Percentiles rank a stretch among this genome's conserved stretches.
phyloP scores from a whole-genome alignment of 2,888 invertebrate species.

The Disparrhopalites patrizii region DNA sequence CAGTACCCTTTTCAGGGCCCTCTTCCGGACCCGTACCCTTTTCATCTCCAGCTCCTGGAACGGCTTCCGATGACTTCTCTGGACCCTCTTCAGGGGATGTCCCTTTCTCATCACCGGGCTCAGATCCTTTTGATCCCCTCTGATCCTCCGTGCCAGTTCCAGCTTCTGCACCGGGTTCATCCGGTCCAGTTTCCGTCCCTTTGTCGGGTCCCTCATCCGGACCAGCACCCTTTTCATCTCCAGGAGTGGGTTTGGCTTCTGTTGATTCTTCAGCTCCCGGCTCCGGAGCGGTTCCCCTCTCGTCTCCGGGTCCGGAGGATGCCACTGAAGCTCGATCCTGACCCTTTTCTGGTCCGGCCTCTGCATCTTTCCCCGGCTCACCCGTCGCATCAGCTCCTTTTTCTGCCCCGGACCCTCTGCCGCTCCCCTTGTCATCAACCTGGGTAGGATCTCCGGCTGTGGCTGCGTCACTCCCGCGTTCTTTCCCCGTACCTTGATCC shows the following conservation, averaged over 20 bases:
- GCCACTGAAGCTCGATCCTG: background rate
- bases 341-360: background rate
- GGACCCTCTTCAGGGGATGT: background rate
- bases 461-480: background rate
- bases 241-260: background rate
- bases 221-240: background rate
- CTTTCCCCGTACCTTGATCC: background rate
- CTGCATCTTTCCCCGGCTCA: background rate
- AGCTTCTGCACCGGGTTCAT: background rate
- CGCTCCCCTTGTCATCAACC: constrained; percentile 1
- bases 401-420: too few relatives aligned
- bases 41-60: background rate
- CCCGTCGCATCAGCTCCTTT: too few relatives aligned
- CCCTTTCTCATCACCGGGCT: background rate
- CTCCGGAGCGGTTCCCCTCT: background rate
- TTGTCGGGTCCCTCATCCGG: background rate
- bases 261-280: background rate
- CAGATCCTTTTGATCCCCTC: background rate
- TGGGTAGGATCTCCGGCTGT: background rate
- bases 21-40: background rate
- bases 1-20: background rate
- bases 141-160: background rate
- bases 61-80: too few relatives aligned
- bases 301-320: background rate
- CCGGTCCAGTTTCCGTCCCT: background rate